Evolutionary conservation across 1,140 invertebrate species (phyloP).

Genomic region (Hylaeus volcanicus): DNA sequence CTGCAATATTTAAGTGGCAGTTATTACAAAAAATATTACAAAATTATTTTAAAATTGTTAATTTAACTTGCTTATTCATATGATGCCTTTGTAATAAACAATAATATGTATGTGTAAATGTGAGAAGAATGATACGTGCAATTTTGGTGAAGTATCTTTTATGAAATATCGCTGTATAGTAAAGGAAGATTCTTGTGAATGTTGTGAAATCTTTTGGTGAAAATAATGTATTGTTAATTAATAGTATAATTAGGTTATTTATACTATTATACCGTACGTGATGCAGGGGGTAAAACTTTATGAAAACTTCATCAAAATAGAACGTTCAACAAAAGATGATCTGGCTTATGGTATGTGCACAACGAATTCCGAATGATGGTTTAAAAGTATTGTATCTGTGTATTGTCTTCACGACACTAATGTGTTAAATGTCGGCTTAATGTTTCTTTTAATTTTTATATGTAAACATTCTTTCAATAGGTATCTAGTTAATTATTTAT

Average conservation of each 20-base stretch:
- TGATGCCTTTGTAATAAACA: constrained; percentile 68
- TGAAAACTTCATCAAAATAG: constrained; percentile 62
- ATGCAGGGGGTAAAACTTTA: constrained; percentile 51
- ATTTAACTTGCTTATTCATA: constrained; percentile 67
- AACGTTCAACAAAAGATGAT: constrained; percentile 48
- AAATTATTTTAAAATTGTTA: constrained; percentile 67
- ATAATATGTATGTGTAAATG: constrained; percentile 65
- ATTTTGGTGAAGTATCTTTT: constrained; percentile 66
- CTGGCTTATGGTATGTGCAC: constrained; percentile 60
- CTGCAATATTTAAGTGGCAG: constrained; percentile 59
- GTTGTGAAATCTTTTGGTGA: constrained; percentile 30
- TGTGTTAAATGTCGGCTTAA: constrained; percentile 62
- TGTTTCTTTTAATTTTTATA: constrained; percentile 63
- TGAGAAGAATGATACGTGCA: constrained; percentile 63
- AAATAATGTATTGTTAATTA: constrained; percentile 48
- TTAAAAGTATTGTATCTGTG: constrained; percentile 64
- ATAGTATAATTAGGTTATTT: constrained; percentile 57
- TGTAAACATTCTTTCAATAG: constrained; percentile 60
- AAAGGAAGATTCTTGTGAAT: constrained; percentile 45
- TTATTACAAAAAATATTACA: constrained; percentile 60
- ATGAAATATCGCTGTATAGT: constrained; percentile 53
- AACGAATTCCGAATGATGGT: constrained; percentile 61
- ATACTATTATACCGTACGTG: constrained; percentile 46
- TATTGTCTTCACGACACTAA: constrained; percentile 61
- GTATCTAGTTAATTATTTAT: constrained; percentile 64